Percentiles rank a stretch among this genome's conserved stretches.
phyloP scores from a whole-genome alignment of 2,797 vertebrate species.

The Austrolebias charrua region DNA sequence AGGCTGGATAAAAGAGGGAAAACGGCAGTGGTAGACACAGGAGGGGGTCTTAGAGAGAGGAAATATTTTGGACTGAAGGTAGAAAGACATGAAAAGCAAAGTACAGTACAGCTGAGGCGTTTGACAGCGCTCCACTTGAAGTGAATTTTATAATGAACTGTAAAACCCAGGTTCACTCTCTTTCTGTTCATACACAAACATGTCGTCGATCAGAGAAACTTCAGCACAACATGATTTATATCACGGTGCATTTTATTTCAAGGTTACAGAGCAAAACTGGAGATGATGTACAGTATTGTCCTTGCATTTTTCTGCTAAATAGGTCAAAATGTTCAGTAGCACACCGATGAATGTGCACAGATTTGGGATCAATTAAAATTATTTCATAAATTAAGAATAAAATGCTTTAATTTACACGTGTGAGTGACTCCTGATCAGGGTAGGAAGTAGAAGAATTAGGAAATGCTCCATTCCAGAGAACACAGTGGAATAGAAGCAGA shows the following conservation, averaged over 20 bases:
- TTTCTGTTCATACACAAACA: constrained; percentile 27
- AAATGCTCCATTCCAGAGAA: constrained; percentile 80
- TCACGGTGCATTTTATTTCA: constrained; percentile 48
- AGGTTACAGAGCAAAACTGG: constrained; percentile 47
- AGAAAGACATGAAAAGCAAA: constrained; percentile 65
- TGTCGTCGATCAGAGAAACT: constrained; percentile 35
- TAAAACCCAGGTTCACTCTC: constrained; percentile 32
- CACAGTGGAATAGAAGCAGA: constrained; percentile 77
- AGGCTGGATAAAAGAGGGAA: constrained; percentile 67
- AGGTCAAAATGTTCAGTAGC: constrained; percentile 51
- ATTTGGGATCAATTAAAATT: constrained; percentile 68
- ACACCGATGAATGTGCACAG: constrained; percentile 21
- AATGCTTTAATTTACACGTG: constrained; percentile 76
- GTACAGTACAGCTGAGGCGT: constrained; percentile 62
- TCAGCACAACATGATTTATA: constrained; percentile 39
- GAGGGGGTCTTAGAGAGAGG: constrained; percentile 57
- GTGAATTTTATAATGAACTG: constrained; percentile 33
- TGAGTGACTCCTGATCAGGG: constrained; percentile 69
- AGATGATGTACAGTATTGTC: constrained; percentile 49
- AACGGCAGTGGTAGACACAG: constrained; percentile 68
- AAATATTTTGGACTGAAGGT: constrained; percentile 64
- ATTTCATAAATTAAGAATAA: constrained; percentile 42
- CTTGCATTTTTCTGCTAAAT: constrained; percentile 53
- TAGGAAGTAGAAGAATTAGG: constrained; percentile 75
- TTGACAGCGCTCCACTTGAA: constrained; percentile 62